phyloP scores from a whole-genome alignment of 2,113 vertebrate species.

The Paedocypris sp. region DNA sequence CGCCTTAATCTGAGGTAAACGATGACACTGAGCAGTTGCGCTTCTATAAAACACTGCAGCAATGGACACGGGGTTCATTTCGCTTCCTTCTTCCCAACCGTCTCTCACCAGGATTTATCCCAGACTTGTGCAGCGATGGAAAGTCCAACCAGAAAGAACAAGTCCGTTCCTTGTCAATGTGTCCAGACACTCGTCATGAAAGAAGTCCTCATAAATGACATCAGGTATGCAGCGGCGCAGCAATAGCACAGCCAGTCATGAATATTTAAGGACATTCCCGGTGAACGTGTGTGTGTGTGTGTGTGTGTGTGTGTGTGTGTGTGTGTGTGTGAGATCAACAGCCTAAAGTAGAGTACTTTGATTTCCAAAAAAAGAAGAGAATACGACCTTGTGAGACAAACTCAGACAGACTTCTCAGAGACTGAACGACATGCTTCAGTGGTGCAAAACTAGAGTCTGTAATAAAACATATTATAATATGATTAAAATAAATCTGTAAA shows the following conservation, averaged over 20 bases:
- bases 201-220: slow-evolving; percentile 48
- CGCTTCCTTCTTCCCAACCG: slow-evolving; percentile 61
- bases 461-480: no score
- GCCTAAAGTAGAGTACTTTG: no score
- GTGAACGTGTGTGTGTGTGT: background rate
- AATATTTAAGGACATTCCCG: slow-evolving; percentile 21
- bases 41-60: slow-evolving; percentile 69
- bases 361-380: no score
- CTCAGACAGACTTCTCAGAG: no score
- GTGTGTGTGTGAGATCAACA: background rate
- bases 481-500: no score
- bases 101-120: slow-evolving; percentile 63
- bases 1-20: slow-evolving; percentile 60
- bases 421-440: no score
- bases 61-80: slow-evolving; percentile 71
- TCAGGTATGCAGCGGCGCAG: slow-evolving; percentile 51
- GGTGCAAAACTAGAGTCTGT: no score
- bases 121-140: no score
- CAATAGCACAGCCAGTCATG: slow-evolving; percentile 26
- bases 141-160: background rate
- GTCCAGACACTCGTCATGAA: slow-evolving; percentile 3
- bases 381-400: no score
- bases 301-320: background rate
- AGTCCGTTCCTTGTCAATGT: background rate
- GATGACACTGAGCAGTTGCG: slow-evolving; percentile 54